Evolutionary conservation across 2,888 invertebrate species (phyloP).

Genomic region (Nebria salina): DNA sequence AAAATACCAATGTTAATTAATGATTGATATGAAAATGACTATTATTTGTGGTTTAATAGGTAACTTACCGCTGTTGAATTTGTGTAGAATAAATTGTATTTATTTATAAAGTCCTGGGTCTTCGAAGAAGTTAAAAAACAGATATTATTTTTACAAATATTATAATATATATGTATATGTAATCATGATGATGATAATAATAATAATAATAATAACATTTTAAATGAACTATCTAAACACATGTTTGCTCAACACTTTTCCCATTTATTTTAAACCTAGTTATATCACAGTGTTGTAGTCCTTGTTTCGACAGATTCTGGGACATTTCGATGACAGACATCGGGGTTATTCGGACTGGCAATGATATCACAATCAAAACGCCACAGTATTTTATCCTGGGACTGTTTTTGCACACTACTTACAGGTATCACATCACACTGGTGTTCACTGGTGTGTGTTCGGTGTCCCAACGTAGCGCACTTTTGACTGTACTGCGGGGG

Average conservation of each 20-base stretch:
- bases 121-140: too few relatives aligned
- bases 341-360: slow-evolving; percentile 60
- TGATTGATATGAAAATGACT: too few relatives aligned
- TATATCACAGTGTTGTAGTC: slow-evolving; percentile 63
- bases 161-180: slow-evolving; percentile 22
- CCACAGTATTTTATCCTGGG: slow-evolving; percentile 66
- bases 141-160: slow-evolving; percentile 13
- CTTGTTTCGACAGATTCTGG: slow-evolving; percentile 60
- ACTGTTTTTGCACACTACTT: slow-evolving; percentile 91
- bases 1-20: too few relatives aligned
- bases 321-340: slow-evolving; percentile 58
- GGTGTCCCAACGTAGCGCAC: slow-evolving; percentile 53
- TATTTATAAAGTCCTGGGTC: too few relatives aligned
- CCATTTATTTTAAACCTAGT: not conserved
- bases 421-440: slow-evolving; percentile 77
- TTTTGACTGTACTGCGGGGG: slow-evolving; percentile 50
- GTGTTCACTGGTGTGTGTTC: slow-evolving; percentile 62
- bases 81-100: too few relatives aligned
- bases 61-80: too few relatives aligned
- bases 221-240: slow-evolving; percentile 41
- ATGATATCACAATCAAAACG: slow-evolving; percentile 62
- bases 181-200: slow-evolving; percentile 34
- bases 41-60: too few relatives aligned
- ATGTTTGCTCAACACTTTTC: slow-evolving; percentile 12
- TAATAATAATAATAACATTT: slow-evolving; percentile 29